Percentiles rank a stretch among this genome's conserved stretches.
Evolutionary conservation across 1,140 invertebrate genomes (phyloP).

Genomic region (Apis florea): DNA sequence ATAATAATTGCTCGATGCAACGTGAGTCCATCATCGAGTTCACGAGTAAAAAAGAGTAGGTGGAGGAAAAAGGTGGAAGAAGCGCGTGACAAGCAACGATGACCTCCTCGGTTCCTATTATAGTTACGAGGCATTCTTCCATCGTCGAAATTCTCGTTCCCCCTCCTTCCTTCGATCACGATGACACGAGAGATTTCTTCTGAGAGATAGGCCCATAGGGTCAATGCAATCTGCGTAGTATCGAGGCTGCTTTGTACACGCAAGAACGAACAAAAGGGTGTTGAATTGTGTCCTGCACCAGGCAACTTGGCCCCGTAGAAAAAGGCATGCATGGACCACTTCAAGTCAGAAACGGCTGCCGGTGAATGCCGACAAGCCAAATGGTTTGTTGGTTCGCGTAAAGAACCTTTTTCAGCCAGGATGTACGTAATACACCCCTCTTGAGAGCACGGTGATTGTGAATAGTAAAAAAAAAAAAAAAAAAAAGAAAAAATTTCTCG

Average conservation of each 20-base stretch:
- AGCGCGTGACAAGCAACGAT: slow-evolving; percentile 10
- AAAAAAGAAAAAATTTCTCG: too few species aligned
- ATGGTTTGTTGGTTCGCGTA: slow-evolving; percentile 60
- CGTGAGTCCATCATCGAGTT: too few species aligned
- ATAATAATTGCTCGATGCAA: slow-evolving; percentile 42
- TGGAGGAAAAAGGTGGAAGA: slow-evolving; percentile 20
- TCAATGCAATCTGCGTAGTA: slow-evolving; percentile 72
- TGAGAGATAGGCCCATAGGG: slow-evolving; percentile 52
- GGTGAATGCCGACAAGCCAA: slow-evolving; percentile 61
- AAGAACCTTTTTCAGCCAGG: slow-evolving; percentile 74
- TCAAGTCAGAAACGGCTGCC: slow-evolving; percentile 65
- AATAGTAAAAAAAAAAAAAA: slow-evolving; percentile 11
- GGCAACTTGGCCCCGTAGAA: slow-evolving; percentile 50
- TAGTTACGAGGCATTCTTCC: slow-evolving; percentile 53
- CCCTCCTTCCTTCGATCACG: slow-evolving; percentile 20
- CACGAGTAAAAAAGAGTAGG: slow-evolving; percentile 20
- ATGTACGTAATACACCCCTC: slow-evolving; percentile 22
- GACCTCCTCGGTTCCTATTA: slow-evolving; percentile 39
- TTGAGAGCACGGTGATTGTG: not conserved
- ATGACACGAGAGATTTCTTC: slow-evolving; percentile 57
- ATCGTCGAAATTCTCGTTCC: slow-evolving; percentile 39
- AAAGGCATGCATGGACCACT: slow-evolving; percentile 68
- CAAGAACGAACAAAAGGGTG: slow-evolving; percentile 64
- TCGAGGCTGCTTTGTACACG: slow-evolving; percentile 72
- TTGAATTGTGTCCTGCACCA: slow-evolving; percentile 53